Percentiles rank a stretch among this genome's conserved stretches.
phyloP scores from a whole-genome alignment of 1,140 invertebrate genomes.

The Plutomurus gul region DNA sequence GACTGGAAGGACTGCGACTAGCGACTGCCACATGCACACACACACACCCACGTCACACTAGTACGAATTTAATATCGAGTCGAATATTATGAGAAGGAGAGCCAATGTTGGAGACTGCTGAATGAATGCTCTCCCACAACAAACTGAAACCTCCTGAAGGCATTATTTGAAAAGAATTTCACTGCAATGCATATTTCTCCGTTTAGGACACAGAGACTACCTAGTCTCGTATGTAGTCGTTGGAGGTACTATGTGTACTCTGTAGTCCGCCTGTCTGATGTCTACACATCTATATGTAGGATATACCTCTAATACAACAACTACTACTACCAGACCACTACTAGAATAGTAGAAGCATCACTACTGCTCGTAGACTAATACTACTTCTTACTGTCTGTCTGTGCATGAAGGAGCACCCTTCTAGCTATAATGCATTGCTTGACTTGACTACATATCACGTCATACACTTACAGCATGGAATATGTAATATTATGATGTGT shows the following conservation, averaged over 20 bases:
- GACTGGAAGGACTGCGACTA: neutral
- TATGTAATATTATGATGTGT: neutral
- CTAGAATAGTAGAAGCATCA: too few species aligned
- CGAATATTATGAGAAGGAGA: neutral
- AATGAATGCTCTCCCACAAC: neutral
- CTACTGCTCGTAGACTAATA: neutral
- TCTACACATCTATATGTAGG: too few species aligned
- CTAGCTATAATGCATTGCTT: neutral
- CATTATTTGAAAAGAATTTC: constrained; percentile 15
- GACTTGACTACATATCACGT: neutral
- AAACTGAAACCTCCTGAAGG: constrained; percentile 13
- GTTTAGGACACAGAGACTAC: neutral
- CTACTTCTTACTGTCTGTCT: too few species aligned
- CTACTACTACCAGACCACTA: too few species aligned
- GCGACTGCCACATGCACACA: neutral
- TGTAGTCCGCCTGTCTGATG: too few species aligned
- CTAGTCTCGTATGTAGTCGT: too few species aligned
- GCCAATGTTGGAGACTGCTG: neutral
- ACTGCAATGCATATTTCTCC: constrained; percentile 13
- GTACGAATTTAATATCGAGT: neutral
- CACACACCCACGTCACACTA: neutral
- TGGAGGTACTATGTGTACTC: too few species aligned
- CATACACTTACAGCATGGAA: neutral
- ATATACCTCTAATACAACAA: too few species aligned
- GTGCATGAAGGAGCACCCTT: neutral